Conservation (phyloP, 2,113 vertebrate species). For the Archocentrus centrarchus region DNA sequence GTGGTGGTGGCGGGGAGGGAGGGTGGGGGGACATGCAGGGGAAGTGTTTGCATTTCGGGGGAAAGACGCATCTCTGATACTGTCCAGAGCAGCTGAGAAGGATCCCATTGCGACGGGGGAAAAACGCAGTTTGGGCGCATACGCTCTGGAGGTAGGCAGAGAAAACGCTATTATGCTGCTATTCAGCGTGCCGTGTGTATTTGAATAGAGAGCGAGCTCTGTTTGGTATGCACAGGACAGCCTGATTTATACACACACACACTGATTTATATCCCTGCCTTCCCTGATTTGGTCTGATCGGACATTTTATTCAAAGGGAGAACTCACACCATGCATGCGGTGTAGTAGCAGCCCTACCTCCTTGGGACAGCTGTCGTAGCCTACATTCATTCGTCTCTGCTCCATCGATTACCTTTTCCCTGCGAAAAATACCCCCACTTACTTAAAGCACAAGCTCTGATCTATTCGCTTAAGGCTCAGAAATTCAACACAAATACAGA, state of each 20-base stretch:
- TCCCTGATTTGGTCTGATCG: conserved; percentile 58
- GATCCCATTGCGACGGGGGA: conserved; percentile 75
- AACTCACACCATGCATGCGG: conserved; percentile 66
- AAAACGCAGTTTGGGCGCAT: conserved; percentile 74
- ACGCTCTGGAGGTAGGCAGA: conserved; percentile 76
- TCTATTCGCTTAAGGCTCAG: conserved; percentile 36
- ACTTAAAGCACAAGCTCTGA: conserved; percentile 40
- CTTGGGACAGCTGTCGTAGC: conserved; percentile 76
- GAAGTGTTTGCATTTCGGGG: conserved; percentile 79
- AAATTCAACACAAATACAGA: conserved; percentile 40
- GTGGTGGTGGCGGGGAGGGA: conserved; percentile 35
- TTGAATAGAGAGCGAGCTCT: conserved; percentile 39
- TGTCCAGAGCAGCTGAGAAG: conserved; percentile 69
- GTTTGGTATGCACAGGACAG: conserved; percentile 66
- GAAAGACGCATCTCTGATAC: conserved; percentile 77
- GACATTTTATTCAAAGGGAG: conserved; percentile 66
- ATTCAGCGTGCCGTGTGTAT: conserved; percentile 53
- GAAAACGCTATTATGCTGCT: conserved; percentile 67
- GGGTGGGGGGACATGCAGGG: conserved; percentile 74
- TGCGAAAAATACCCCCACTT: conserved; percentile 60
- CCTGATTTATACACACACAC: conserved; percentile 29
- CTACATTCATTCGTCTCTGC: conserved; percentile 68
- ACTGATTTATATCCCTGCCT: conserved; percentile 28
- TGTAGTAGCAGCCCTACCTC: conserved; percentile 71
- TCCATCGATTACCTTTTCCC: conserved; percentile 67